Evolutionary conservation across 2,113 vertebrate genomes (phyloP).

Genomic region (Athene cunicularia): DNA sequence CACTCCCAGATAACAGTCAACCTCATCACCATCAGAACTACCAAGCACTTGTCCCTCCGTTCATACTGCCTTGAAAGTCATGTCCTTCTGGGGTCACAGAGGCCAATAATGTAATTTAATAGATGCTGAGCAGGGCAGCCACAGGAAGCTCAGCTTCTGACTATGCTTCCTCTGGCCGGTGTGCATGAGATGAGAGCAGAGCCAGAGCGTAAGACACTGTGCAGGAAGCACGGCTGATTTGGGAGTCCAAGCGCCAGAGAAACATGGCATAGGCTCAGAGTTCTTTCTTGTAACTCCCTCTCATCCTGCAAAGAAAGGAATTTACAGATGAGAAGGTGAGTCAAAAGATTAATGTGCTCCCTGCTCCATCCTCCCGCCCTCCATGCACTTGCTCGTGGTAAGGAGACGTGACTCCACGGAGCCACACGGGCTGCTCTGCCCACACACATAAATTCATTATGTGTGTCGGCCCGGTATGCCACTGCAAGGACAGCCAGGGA

Average conservation of each 20-base stretch:
- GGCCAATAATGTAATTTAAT: not conserved
- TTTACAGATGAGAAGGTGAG: not conserved
- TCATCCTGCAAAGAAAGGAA: not conserved
- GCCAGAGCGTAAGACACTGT: fast-evolving
- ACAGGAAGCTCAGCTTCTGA: not conserved
- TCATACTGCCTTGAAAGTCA: not conserved
- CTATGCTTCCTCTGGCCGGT: not conserved
- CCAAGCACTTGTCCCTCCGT: not conserved
- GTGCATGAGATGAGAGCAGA: not conserved
- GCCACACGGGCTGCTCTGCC: not conserved
- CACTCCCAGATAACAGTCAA: not conserved
- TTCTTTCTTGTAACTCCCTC: not conserved
- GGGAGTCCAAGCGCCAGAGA: not conserved
- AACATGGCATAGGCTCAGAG: not conserved
- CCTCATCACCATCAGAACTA: not conserved
- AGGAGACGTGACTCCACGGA: not conserved
- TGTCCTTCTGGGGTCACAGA: not conserved
- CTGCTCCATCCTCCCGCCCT: not conserved
- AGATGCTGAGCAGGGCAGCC: not conserved
- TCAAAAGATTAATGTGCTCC: not conserved
- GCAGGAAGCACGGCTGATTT: not conserved
- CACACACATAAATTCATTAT: not conserved
- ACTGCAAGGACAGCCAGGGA: not conserved
- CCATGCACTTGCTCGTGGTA: not conserved
- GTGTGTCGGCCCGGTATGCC: not conserved